Percentiles rank a stretch among this genome's conserved stretches.
Conservation (phyloP, 2,113 vertebrate species). For the Gila orcuttii region DNA sequence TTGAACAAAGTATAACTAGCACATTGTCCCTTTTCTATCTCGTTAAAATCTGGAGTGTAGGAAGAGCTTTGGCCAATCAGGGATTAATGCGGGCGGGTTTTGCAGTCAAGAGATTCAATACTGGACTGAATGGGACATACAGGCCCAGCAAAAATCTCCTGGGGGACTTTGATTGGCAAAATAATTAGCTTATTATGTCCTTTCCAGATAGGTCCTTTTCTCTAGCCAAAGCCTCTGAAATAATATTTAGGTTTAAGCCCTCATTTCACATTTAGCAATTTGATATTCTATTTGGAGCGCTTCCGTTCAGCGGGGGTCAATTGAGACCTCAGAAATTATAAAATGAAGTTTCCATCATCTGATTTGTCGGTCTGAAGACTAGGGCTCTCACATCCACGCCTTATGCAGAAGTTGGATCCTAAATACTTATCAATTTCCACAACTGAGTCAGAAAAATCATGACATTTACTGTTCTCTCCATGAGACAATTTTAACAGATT, state of each 20-base stretch:
- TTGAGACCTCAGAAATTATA: conserved; percentile 70
- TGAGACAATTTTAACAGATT: conserved; percentile 54
- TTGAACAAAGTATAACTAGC: conserved; percentile 53
- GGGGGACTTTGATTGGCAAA: conserved; percentile 78
- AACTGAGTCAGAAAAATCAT: conserved; percentile 64
- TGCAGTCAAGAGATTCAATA: conserved; percentile 57
- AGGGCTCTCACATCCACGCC: conserved; percentile 21
- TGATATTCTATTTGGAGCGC: conserved; percentile 72
- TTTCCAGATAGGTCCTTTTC: conserved; percentile 74
- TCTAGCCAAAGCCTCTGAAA: conserved; percentile 74
- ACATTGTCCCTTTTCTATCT: conserved; percentile 74
- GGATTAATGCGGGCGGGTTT: conserved; percentile 72
- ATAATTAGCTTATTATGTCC: conserved; percentile 75
- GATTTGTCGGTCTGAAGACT: conserved; percentile 57
- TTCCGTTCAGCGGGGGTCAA: conserved; percentile 67
- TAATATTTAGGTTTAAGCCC: conserved; percentile 75
- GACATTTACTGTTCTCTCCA: conserved; percentile 54
- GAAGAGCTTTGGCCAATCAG: conserved; percentile 74
- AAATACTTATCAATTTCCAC: conserved; percentile 14
- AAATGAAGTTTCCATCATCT: conserved; percentile 71
- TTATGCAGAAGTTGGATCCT: not conserved
- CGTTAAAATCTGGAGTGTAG: conserved; percentile 72
- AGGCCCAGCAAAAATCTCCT: conserved; percentile 63
- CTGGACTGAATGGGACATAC: conserved; percentile 56
- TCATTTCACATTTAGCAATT: conserved; percentile 74